These are phyloP conservation scores for Tetrao urogallus DNA, from an alignment of 2,113 vertebrate genomes.

Conservation along the genomic window DNA sequence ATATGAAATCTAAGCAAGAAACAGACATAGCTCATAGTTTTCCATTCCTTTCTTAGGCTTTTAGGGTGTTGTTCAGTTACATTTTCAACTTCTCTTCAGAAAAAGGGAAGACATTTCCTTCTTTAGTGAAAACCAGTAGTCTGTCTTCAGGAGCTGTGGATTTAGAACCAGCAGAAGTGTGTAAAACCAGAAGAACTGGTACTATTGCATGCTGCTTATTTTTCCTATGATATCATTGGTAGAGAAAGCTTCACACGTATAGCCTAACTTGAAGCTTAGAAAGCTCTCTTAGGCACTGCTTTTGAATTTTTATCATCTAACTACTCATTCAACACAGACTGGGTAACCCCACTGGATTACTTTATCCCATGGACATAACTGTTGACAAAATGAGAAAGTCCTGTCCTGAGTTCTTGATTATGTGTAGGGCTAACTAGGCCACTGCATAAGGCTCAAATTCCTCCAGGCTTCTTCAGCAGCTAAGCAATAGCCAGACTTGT, in stretches of 20 bases:
- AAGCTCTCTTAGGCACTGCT: background rate
- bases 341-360: background rate
- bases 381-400: background rate
- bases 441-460: background rate
- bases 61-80: background rate
- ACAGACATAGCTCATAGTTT: background rate
- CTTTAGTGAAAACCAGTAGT: background rate
- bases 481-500: background rate
- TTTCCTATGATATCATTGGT: background rate
- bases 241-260: background rate
- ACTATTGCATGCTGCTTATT: background rate
- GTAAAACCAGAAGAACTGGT: background rate
- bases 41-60: rapidly evolving
- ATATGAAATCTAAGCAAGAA: background rate
- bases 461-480: background rate
- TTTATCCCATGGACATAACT: background rate
- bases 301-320: background rate
- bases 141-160: background rate
- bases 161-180: background rate
- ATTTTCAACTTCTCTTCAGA: background rate
- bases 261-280: background rate
- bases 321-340: background rate
- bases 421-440: background rate
- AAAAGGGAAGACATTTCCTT: background rate
- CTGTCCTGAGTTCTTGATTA: background rate